Percentiles rank a stretch among this genome's conserved stretches.
phyloP scores from a whole-genome alignment of 2,113 vertebrate species.

The Zosterops hypoxanthus region DNA sequence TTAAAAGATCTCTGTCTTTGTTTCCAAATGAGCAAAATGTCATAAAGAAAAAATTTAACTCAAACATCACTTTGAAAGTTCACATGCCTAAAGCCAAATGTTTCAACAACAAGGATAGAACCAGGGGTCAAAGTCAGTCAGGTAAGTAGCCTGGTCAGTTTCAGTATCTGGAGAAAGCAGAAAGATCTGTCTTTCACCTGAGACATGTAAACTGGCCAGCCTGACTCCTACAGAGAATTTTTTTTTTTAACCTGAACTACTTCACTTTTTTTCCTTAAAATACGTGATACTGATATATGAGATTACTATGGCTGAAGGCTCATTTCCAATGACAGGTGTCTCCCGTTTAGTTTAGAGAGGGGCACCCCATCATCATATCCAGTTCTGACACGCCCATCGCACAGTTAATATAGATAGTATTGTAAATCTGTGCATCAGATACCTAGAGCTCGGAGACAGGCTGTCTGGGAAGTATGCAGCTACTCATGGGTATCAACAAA shows the following conservation, averaged over 20 bases:
- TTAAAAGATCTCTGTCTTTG: conserved; percentile 49
- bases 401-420: not conserved
- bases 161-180: not conserved
- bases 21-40: conserved; percentile 23
- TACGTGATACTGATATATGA: not conserved
- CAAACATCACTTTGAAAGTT: not conserved
- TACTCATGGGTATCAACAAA: not conserved
- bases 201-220: not conserved
- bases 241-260: not conserved
- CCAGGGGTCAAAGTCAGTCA: not conserved
- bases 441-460: not conserved
- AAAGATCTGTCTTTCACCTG: not conserved
- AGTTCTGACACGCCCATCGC: not conserved
- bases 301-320: not conserved
- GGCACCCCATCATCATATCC: not conserved
- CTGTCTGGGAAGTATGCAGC: not conserved
- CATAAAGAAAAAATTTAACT: conserved; percentile 23
- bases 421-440: not conserved
- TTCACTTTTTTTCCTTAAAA: not conserved
- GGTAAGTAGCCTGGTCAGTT: not conserved
- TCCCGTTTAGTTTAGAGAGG: not conserved
- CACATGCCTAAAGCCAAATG: not conserved
- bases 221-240: not conserved
- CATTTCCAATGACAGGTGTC: not conserved
- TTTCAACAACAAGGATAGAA: not conserved